phyloP scores from a whole-genome alignment of 2,888 invertebrate genomes.

The Fragum sueziense region DNA sequence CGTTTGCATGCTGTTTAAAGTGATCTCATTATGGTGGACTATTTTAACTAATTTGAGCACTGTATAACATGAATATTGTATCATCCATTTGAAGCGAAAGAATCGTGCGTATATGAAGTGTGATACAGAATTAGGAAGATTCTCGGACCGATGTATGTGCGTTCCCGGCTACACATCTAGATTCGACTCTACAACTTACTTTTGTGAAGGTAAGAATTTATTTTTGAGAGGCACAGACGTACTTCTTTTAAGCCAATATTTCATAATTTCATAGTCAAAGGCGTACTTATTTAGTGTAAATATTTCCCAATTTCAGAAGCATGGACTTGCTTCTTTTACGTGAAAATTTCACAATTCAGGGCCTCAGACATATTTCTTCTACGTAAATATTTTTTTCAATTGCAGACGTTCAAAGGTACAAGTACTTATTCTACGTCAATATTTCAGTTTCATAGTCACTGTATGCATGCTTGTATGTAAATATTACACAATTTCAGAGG shows the following conservation, averaged over 20 bases:
- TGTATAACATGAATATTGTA: too few species aligned
- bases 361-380: slow-evolving; percentile 52
- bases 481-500: too few species aligned
- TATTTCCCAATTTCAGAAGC: slow-evolving; percentile 58
- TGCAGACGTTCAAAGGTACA: not conserved
- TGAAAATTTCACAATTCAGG: slow-evolving; percentile 47
- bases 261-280: too few species aligned
- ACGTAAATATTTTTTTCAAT: too few species aligned
- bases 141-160: slow-evolving; percentile 41
- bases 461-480: too few species aligned
- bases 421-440: not conserved
- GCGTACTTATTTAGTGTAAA: too few species aligned
- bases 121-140: slow-evolving; percentile 25
- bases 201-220: slow-evolving; percentile 45
- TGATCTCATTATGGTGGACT: too few species aligned
- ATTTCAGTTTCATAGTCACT: too few species aligned
- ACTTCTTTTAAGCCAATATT: not conserved
- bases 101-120: slow-evolving; percentile 25
- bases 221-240: slow-evolving; percentile 55
- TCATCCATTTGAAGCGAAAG: too few species aligned
- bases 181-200: slow-evolving; percentile 22
- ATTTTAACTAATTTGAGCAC: too few species aligned
- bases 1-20: too few species aligned
- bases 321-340: slow-evolving; percentile 53
- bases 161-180: slow-evolving; percentile 52